Conservation (phyloP, 30 jellyfish, hydroid and myxozoan genomes). For the Hydractinia symbiolongicarpus region DNA sequence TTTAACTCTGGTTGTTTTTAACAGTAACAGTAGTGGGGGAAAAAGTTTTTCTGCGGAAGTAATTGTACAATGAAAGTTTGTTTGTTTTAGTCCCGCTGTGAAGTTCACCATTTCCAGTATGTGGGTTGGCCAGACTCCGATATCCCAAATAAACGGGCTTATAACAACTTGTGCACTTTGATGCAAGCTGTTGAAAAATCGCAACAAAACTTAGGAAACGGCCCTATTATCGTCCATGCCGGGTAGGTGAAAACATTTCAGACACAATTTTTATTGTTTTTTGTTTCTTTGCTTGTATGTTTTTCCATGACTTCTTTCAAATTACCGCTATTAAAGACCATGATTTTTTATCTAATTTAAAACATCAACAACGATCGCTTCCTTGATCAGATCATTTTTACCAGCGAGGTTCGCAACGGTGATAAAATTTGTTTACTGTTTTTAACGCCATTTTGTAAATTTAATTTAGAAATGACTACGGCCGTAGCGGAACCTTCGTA, state of each 20-base stretch:
- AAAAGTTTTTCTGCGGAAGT: too few relatives aligned
- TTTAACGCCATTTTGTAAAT: too few relatives aligned
- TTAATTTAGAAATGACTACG: constrained; percentile 57
- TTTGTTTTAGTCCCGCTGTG: constrained; percentile 43
- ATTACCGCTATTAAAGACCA: background rate
- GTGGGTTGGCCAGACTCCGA: constrained; percentile 84
- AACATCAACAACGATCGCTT: background rate
- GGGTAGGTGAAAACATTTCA: constrained; percentile 3
- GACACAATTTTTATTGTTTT: background rate
- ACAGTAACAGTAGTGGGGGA: too few relatives aligned
- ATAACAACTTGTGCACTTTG: constrained; percentile 50
- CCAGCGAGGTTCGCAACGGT: too few relatives aligned
- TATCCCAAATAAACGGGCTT: constrained; percentile 55
- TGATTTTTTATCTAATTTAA: background rate
- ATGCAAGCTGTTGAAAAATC: constrained; percentile 71
- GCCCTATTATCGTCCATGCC: constrained; percentile 64
- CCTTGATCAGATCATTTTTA: too few relatives aligned
- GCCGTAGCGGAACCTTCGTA: constrained; percentile 83
- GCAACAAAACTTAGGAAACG: constrained; percentile 77
- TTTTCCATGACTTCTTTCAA: background rate
- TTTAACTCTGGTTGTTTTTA: too few relatives aligned
- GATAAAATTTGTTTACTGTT: too few relatives aligned
- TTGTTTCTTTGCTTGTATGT: background rate
- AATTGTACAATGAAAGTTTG: too few relatives aligned
- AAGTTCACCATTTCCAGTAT: constrained; percentile 69